phyloP scores from a whole-genome alignment of 2,797 vertebrate species.

The Valencia hispanica region DNA sequence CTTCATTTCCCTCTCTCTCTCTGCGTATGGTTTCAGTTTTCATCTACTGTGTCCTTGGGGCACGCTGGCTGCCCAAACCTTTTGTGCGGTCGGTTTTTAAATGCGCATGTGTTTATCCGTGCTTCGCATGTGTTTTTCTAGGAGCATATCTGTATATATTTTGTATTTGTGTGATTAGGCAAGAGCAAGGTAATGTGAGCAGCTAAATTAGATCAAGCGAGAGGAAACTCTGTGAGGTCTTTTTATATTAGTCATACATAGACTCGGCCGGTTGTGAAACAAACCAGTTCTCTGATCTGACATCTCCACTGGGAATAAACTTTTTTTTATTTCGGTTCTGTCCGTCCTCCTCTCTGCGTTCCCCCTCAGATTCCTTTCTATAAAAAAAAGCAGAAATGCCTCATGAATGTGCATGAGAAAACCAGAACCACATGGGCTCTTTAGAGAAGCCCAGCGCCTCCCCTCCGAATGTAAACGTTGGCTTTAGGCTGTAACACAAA shows the following conservation, averaged over 20 bases:
- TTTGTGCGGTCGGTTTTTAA: conserved; percentile 64
- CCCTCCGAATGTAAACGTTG: conserved; percentile 71
- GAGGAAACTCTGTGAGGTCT: conserved; percentile 67
- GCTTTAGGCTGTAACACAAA: conserved; percentile 69
- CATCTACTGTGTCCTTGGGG: conserved; percentile 63
- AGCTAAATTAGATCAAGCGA: conserved; percentile 28
- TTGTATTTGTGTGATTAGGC: conserved; percentile 29
- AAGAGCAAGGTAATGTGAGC: conserved; percentile 23
- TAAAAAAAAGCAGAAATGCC: conserved; percentile 75
- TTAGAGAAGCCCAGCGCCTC: conserved; percentile 52
- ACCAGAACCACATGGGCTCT: conserved; percentile 82
- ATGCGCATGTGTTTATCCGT: conserved; percentile 43
- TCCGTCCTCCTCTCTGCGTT: conserved; percentile 39
- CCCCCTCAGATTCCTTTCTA: conserved; percentile 37
- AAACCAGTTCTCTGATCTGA: conserved; percentile 72
- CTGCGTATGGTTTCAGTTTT: conserved; percentile 72
- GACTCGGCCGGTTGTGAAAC: conserved; percentile 67
- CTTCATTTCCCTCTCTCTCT: conserved; percentile 50
- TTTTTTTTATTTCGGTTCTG: conserved; percentile 59
- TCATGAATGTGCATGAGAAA: conserved; percentile 80
- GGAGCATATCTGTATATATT: conserved; percentile 25
- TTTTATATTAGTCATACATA: conserved; percentile 63
- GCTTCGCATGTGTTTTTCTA: conserved; percentile 34
- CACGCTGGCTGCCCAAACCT: conserved; percentile 48
- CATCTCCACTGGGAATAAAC: conserved; percentile 67